These are phyloP conservation scores for Nothobranchius furzeri DNA, from an alignment of 2,113 vertebrate species.

Conservation along the genomic window DNA sequence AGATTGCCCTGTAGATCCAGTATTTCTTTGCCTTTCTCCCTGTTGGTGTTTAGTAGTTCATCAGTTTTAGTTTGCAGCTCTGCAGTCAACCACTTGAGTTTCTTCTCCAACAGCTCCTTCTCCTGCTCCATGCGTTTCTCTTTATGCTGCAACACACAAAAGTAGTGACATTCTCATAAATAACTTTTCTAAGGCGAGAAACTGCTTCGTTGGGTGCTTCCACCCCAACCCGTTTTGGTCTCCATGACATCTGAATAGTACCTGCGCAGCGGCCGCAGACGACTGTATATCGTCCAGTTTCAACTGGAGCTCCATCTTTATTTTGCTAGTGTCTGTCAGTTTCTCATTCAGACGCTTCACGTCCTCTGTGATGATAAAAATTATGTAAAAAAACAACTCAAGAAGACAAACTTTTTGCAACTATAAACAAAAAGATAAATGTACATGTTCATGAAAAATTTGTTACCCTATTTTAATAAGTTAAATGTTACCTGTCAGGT, in stretches of 20 bases:
- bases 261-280: slow-evolving; percentile 89
- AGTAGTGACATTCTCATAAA: background rate
- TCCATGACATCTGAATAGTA: slow-evolving; percentile 39
- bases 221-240: background rate
- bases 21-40: slow-evolving; percentile 90
- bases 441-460: background rate
- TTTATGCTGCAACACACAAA: slow-evolving; percentile 78
- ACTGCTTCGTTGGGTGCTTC: background rate
- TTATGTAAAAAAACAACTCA: background rate
- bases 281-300: slow-evolving; percentile 93
- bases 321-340: slow-evolving; percentile 85
- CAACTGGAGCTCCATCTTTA: slow-evolving; percentile 90
- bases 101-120: slow-evolving; percentile 89
- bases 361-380: slow-evolving; percentile 81
- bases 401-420: background rate
- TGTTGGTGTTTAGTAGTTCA: slow-evolving; percentile 84
- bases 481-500: slow-evolving; percentile 83
- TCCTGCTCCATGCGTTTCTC: slow-evolving; percentile 95
- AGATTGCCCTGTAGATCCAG: slow-evolving; percentile 87
- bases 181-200: background rate
- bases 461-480: too few species aligned
- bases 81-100: slow-evolving; percentile 86
- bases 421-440: background rate
- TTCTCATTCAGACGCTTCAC: slow-evolving; percentile 90
- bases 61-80: slow-evolving; percentile 93